These are phyloP conservation scores for Cerastis rubricosa DNA, from an alignment of 2,888 invertebrate species.

Conservation along the genomic window DNA sequence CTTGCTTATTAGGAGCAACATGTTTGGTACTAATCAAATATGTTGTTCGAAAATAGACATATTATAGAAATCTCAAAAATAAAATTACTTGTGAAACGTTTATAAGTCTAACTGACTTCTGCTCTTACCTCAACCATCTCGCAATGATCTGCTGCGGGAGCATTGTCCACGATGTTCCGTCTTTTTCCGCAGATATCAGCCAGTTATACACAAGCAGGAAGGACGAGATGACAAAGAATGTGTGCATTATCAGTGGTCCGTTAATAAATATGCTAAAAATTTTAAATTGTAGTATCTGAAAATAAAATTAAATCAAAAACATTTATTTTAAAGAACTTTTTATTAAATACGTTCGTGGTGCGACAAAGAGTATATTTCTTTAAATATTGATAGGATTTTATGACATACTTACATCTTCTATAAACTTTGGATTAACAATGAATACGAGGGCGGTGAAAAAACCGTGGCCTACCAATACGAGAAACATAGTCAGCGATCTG, in stretches of 20 bases:
- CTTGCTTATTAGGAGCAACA: too few relatives aligned
- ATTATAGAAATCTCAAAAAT: too few relatives aligned
- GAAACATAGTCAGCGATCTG: constrained; percentile 14
- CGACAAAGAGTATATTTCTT: background rate
- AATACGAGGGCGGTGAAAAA: constrained; percentile 8
- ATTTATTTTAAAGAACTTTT: too few relatives aligned
- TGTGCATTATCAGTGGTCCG: constrained; percentile 69
- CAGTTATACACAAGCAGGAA: constrained; percentile 71
- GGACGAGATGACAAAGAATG: constrained; percentile 70
- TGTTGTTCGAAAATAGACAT: too few relatives aligned
- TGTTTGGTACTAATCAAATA: too few relatives aligned
- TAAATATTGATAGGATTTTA: background rate
- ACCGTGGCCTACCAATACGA: constrained; percentile 51
- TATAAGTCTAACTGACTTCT: too few relatives aligned
- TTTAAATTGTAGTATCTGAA: constrained; percentile 35
- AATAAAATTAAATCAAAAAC: background rate
- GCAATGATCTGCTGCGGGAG: constrained; percentile 63
- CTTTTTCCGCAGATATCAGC: constrained; percentile 60
- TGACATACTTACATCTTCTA: constrained; percentile 66
- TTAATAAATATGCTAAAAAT: constrained; percentile 41
- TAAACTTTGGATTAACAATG: constrained; percentile 50
- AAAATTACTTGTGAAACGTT: background rate
- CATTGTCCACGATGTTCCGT: constrained; percentile 50
- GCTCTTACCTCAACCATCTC: constrained; percentile 73
- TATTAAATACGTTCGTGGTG: background rate